Base-by-base conservation (phyloP, 2,888 invertebrate genomes). In the Dasypogon diadema region DNA sequence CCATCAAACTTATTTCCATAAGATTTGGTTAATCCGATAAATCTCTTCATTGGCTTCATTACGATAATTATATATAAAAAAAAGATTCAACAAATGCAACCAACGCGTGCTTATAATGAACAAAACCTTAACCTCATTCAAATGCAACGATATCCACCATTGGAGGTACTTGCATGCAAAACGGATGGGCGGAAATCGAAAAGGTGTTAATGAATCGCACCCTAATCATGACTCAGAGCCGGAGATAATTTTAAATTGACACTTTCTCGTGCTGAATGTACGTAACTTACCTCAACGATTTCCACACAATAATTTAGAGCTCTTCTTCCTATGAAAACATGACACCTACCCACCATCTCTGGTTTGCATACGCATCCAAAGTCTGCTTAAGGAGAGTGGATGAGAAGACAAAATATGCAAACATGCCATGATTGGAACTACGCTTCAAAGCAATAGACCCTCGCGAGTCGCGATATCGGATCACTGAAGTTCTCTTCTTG, bases 191-290 rank as follows among this genome's bases (percentile, higher is more conserved):
- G 56, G 56, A 56, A 56, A 56, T 56, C 26, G 14, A 14, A 30
- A 26, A 56, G 30, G 56, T 56, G 56, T 26, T 56, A 56, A 56
- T 56, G 56, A 56, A 56, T 24, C 56, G 56, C 56, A 26, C 56
- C 56, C 56, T 30, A 30, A 24, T 30, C 56, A 30, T 56, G 56
- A 56, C 56, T 56, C 24, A 56, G 26, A 24, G 56, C 30, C n/a
- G 21, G 6, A 8, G 24, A 56, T 56, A 30, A 14, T n/a, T 30
- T 56, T 6, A 24, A 56, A 56, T 26, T 30, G 56, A 24, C 26
- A 26, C 12, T 26, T 26, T 56, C 56, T 56, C 56, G 24, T 26
- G 56, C 51, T 21, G 51, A 21, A n/a, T 51, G 6, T 51, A 21
- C 5, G 5, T 51, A 51, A 16, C 51, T 51, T 18, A 51, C 2